Base-by-base conservation (phyloP, 64 coral and sea anemone species). In the Platygyra sinensis region DNA sequence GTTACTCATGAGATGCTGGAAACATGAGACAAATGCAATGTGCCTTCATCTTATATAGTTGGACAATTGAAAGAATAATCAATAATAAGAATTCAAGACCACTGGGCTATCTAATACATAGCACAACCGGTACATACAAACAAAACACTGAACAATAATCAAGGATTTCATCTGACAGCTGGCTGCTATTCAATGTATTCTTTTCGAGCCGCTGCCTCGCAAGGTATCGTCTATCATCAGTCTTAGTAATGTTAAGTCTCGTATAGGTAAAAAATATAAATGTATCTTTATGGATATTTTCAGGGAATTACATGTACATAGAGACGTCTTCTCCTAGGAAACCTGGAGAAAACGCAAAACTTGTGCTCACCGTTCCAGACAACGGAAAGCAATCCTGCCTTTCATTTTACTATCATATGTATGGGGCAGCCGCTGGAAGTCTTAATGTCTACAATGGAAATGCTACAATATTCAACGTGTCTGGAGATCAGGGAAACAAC, bases 361-460 rank as follows among this genome's bases (percentile, higher is more conserved):
- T 69, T 10, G 22, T 69, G 65, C 22, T 69, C 65, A 69, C 65
- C 10, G 65, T 20, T 27, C 65, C 24, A 24, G 24, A 69, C 20
- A 69, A 69, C 6, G 65, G 65, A 27, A 69, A 69, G 24, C 22
- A 28, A 25, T 24, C 65, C 24, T 69, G 65, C 24, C 65, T 69
- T 69, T 69, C 65, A 69, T 69, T 69, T 27, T 69, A 69, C 24
- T 69, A 69, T 69, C 65, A 69, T 29, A 69, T 69, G 65, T 69
- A 69, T 25, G 65, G 65, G 25, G 65, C 65, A 25, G 29, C 65
- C 0, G n/a, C 65, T 10, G 65, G 65, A 69, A 69, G 6, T 69
- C 65, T 69, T 24, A 69, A 69, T 69, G 65, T 69, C 9, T 69
- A 69, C 22, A 69, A 69, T 10, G 22, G 65, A 25, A 69, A 69